phyloP scores from a whole-genome alignment of 2,888 invertebrate species.

The Allolobophora icterica region DNA sequence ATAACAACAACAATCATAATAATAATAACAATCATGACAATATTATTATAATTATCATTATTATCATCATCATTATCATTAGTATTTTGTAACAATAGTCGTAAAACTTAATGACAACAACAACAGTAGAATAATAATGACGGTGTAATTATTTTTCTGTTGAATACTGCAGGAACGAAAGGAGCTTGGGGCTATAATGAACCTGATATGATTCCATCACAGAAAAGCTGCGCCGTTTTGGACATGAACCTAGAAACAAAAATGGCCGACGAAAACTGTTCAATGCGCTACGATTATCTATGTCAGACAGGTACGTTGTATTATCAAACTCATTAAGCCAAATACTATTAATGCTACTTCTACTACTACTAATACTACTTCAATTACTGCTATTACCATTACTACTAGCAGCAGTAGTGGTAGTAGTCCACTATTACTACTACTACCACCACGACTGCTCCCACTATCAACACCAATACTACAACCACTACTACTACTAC shows the following conservation, averaged over 20 bases:
- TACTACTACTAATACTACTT: no score
- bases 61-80: no score
- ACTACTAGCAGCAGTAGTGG: no score
- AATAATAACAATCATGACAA: no score
- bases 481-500: no score
- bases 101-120: neutral
- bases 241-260: slow-evolving; percentile 1
- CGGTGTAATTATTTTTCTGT: neutral
- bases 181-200: slow-evolving; percentile 1
- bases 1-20: no score
- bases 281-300: neutral
- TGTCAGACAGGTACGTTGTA: slow-evolving; percentile 19
- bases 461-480: neutral
- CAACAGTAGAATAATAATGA: no score
- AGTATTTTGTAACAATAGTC: no score
- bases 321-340: neutral
- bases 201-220: neutral
- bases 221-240: slow-evolving; percentile 10
- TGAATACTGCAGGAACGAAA: neutral
- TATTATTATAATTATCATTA: no score
- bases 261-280: slow-evolving; percentile 19
- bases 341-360: neutral
- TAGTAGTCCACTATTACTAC: neutral
- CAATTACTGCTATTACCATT: neutral
- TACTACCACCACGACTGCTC: neutral